phyloP scores from a whole-genome alignment of 2,113 vertebrate genomes.

The Notothenia rossii region DNA sequence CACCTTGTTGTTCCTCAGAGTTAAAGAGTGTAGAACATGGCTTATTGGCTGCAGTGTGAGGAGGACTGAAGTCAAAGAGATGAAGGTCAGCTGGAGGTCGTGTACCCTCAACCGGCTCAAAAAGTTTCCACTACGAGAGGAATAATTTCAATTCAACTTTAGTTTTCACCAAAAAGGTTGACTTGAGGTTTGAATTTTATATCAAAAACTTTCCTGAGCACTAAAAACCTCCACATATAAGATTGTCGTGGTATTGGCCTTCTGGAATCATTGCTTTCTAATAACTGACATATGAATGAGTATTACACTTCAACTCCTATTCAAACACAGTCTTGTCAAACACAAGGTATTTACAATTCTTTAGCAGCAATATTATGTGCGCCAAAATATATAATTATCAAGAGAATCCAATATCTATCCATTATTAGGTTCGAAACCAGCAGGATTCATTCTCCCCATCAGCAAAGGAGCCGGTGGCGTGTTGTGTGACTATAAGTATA shows the following conservation, averaged over 20 bases:
- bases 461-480: not conserved
- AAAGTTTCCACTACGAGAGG: not conserved
- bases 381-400: not conserved
- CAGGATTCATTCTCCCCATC: not conserved
- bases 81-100: not conserved
- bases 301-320: not conserved
- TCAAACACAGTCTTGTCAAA: not conserved
- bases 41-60: not conserved
- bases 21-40: conserved; percentile 13
- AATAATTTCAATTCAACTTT: not conserved
- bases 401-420: conserved; percentile 5
- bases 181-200: not conserved
- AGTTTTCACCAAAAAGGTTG: not conserved
- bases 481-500: not conserved
- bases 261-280: not conserved
- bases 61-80: not conserved
- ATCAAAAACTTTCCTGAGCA: not conserved
- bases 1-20: conserved; percentile 40
- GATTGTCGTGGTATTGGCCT: too few species aligned
- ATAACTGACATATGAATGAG: conserved; percentile 6
- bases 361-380: not conserved
- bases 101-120: not conserved
- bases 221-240: not conserved
- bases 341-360: not conserved
- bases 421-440: not conserved